These are phyloP conservation scores for Clostera curtula DNA, from an alignment of 2,888 invertebrate species.

Conservation along the genomic window DNA sequence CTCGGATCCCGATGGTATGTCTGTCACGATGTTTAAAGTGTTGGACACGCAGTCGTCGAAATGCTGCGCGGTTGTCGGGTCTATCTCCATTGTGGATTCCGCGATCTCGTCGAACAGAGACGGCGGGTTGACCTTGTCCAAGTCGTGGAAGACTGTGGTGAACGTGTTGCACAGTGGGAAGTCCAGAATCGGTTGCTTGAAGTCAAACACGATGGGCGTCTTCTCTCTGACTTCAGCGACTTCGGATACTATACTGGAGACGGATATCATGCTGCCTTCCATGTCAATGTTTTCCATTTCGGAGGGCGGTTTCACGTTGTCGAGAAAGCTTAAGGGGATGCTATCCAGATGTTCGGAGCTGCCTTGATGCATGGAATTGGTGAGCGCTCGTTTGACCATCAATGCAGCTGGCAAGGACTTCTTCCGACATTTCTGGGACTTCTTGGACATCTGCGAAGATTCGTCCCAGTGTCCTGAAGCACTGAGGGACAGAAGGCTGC, in stretches of 20 bases:
- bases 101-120: slow-evolving; percentile 82
- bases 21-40: slow-evolving; percentile 73
- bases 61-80: slow-evolving; percentile 68
- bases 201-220: slow-evolving; percentile 70
- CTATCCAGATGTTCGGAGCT: slow-evolving; percentile 79
- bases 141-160: slow-evolving; percentile 68
- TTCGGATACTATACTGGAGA: slow-evolving; percentile 88
- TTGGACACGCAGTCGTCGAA: slow-evolving; percentile 75
- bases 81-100: slow-evolving; percentile 73
- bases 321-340: slow-evolving; percentile 78
- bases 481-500: slow-evolving; percentile 76
- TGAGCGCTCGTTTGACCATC: slow-evolving; percentile 82
- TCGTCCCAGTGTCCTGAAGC: slow-evolving; percentile 71
- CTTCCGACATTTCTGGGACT: slow-evolving; percentile 70
- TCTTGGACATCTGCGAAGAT: slow-evolving; percentile 38
- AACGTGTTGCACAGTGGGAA: slow-evolving; percentile 59
- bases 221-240: slow-evolving; percentile 76
- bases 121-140: slow-evolving; percentile 83
- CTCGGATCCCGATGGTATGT: slow-evolving; percentile 71
- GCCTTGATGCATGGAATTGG: slow-evolving; percentile 67
- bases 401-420: slow-evolving; percentile 82
- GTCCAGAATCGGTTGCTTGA: slow-evolving; percentile 72
- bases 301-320: slow-evolving; percentile 89
- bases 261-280: slow-evolving; percentile 88
- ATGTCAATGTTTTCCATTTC: slow-evolving; percentile 86